Base-by-base conservation (phyloP, 1,140 invertebrate species). In the Diachasmimorpha longicaudata region DNA sequence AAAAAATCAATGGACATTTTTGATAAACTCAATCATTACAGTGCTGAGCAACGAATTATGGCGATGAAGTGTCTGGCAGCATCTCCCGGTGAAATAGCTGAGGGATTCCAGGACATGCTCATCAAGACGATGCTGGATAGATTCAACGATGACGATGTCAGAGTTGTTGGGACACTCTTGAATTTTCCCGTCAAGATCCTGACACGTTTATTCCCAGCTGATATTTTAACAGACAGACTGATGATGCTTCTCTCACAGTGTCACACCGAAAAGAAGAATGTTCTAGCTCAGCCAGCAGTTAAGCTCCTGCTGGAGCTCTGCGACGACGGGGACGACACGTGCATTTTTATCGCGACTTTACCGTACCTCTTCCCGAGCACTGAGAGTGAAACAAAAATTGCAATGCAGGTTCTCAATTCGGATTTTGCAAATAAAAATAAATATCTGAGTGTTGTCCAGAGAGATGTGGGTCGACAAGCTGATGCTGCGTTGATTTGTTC, bases 21-120 rank as follows among this genome's bases (percentile, higher is more conserved):
- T 75, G 90, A 93, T 81, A 93, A 92, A 67, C 83, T 95, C 0
- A 93, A 93, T 79, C 93, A 95, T 81, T 85, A 90, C 6, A 92
- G 90, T 82, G 79, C 92, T 0, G 85, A 91, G 70, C 89, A 93
- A 63, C 87, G 94, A 77, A 85, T 91, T 0, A 84, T 91, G 77
- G 93, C 93, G 0, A 87, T 95, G 4, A 36, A 84, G 23, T 77
- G 78, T 10, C 70, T 89, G 0, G 82, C 82, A 0, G 74, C 81
- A 16, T 63, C 83, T 0, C 55, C 81, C 1, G 42, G 84, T 0
- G 69, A 73, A 14, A 77, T 88, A 1, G 82, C 82, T 6, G 82
- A 86, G 13, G 82, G 73, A 39, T 82, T 88, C 16, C 79, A 77
- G 4, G 79, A 80, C 0, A 82, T 84, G 58, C 73, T 89, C 23